phyloP scores from a whole-genome alignment of 2,797 vertebrate species.

The Galago senegalensis region DNA sequence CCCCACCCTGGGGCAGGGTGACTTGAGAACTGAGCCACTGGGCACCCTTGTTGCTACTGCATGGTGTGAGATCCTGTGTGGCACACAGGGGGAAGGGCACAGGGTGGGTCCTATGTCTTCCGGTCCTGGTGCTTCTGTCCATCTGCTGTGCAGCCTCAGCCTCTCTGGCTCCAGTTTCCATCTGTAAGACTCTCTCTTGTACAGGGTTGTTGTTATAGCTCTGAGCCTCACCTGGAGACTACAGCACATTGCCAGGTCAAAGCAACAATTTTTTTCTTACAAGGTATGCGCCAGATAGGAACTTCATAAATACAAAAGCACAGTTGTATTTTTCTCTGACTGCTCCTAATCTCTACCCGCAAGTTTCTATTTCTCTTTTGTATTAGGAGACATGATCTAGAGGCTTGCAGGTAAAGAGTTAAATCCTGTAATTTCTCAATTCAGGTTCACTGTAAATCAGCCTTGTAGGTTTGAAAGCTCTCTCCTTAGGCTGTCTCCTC shows the following conservation, averaged over 20 bases:
- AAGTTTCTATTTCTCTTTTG: neutral
- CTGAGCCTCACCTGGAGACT: neutral
- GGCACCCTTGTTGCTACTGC: neutral
- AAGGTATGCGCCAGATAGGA: neutral
- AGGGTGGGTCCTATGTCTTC: neutral
- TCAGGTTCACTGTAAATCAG: neutral
- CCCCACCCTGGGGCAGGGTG: neutral
- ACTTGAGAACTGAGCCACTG: neutral
- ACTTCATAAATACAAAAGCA: neutral
- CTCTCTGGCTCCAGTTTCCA: neutral
- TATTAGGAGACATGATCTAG: neutral
- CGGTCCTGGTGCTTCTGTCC: neutral
- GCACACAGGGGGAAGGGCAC: neutral
- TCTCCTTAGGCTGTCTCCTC: neutral
- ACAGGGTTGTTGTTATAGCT: accelerated
- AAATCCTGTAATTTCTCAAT: neutral
- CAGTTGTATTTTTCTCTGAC: neutral
- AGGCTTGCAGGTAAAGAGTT: neutral
- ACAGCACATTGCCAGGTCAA: neutral
- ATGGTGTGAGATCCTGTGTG: neutral
- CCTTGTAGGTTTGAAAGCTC: neutral
- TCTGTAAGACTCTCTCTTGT: neutral
- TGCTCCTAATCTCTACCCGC: neutral
- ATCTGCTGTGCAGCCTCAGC: no score
- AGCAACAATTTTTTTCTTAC: neutral